Evolutionary conservation across 2,797 vertebrate species (phyloP).

Genomic region (Hirundo rustica): DNA sequence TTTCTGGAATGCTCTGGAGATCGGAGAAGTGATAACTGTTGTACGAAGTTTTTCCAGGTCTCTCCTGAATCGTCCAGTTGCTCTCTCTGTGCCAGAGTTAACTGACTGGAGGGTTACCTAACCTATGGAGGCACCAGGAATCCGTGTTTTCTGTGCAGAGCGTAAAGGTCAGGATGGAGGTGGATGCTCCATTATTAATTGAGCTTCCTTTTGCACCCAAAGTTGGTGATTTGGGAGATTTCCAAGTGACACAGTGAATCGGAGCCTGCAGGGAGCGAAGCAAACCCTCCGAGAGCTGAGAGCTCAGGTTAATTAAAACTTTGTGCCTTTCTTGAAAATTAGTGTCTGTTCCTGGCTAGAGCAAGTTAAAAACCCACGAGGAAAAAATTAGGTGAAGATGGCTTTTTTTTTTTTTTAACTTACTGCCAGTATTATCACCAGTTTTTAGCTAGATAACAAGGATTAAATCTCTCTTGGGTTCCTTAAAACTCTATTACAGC

Average conservation of each 20-base stretch:
- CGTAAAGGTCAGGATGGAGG: neutral
- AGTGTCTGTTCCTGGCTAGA: neutral
- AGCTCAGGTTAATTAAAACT: constrained; percentile 21
- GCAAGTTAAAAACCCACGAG: neutral
- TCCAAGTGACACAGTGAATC: neutral
- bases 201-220: neutral
- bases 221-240: neutral
- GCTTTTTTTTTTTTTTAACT: neutral
- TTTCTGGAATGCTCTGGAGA: neutral
- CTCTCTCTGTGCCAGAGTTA: neutral
- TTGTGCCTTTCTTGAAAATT: neutral
- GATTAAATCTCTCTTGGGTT: neutral
- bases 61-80: neutral
- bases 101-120: neutral
- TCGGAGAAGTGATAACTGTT: neutral
- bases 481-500: accelerated
- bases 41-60: neutral
- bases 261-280: neutral
- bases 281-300: neutral
- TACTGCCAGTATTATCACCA: neutral
- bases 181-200: neutral
- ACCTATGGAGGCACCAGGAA: neutral
- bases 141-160: neutral
- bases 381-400: neutral
- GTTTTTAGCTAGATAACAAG: neutral